Base-by-base conservation (phyloP, 2,113 vertebrate genomes). In the Xyliphius kryptos region DNA sequence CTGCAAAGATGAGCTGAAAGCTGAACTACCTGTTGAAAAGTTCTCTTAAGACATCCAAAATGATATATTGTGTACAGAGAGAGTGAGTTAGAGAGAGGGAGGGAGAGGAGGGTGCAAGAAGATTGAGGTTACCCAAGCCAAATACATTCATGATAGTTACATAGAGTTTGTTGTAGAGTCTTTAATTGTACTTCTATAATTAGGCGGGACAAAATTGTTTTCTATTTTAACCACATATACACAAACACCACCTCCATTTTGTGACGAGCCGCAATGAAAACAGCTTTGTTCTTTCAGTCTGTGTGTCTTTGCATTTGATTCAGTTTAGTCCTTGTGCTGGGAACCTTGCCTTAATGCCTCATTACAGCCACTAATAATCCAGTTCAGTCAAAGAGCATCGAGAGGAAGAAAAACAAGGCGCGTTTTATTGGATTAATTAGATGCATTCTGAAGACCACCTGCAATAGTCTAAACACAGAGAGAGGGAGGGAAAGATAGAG, bases 11-110 rank as follows among this genome's bases (percentile, higher is more conserved):
- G 85, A 87, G 85, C 85, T 81, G 83, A 88, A 86, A 91, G 86
- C 77, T 71, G 86, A 91, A 89, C 84, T 85, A 87, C 84, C 85
- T 85, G 78, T 88, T 90, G 90, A 91, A 89, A 86, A 85, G 82
- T 83, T 82, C 84, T 85, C 87, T 86, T 86, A 89, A 85, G 83
- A 80, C 80, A 59, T 80, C 82, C 83, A 91, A 89, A 90, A 88
- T 90, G 87, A 88, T 85, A 83, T 86, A 88, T 86, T 91, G 90
- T 92, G 81, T 73, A 76, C 69, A 51, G 74, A 74, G 74, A n/a
- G n/a, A n/a, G n/a, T n/a, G n/a, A n/a, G n/a, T n/a, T n/a, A 36
- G 54, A 59, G 52, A 50, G 47, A 67, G 26, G 47, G 56, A 6
- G 26, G 26, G 26, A 36, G n/a, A 16, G 15, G 16, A 46, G 40